Evolutionary conservation across 2,797 vertebrate species (phyloP).

Genomic region (Fundulus diaphanus): DNA sequence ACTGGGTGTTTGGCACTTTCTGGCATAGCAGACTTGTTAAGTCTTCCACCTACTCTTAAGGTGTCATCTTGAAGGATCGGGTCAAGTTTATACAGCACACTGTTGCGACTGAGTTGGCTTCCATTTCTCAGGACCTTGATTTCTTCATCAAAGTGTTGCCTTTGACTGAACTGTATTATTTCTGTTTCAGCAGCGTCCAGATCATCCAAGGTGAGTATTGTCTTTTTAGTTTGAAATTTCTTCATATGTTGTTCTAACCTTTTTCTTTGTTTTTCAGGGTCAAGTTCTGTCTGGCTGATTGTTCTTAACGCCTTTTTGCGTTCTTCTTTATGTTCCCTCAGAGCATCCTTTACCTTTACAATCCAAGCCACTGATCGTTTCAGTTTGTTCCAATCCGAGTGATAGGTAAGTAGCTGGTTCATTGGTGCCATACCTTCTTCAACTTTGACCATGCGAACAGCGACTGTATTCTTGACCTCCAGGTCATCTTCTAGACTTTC

Average conservation of each 20-base stretch:
- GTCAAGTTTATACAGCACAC: not conserved
- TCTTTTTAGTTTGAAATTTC: no score
- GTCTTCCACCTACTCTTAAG: not conserved
- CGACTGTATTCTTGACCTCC: not conserved
- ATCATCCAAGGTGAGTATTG: no score
- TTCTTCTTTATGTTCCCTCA: not conserved
- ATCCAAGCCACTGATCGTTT: slow-evolving; percentile 6
- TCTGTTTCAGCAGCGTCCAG: no score
- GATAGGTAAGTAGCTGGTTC: not conserved
- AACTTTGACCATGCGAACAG: not conserved
- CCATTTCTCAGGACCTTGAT: no score
- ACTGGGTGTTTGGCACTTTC: no score
- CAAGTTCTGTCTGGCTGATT: no score
- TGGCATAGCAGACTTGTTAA: not conserved
- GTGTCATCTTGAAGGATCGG: not conserved
- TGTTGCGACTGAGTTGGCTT: not conserved
- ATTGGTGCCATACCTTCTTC: not conserved
- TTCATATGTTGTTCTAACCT: no score
- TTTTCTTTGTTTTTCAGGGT: no score
- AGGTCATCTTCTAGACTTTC: not conserved
- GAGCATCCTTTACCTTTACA: not conserved
- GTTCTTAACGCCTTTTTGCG: no score
- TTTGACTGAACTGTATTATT: no score
- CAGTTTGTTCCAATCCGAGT: not conserved
- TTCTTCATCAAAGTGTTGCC: no score